Evolutionary conservation across 2,797 vertebrate species (phyloP).

Genomic region (Rhodeus uyekii): DNA sequence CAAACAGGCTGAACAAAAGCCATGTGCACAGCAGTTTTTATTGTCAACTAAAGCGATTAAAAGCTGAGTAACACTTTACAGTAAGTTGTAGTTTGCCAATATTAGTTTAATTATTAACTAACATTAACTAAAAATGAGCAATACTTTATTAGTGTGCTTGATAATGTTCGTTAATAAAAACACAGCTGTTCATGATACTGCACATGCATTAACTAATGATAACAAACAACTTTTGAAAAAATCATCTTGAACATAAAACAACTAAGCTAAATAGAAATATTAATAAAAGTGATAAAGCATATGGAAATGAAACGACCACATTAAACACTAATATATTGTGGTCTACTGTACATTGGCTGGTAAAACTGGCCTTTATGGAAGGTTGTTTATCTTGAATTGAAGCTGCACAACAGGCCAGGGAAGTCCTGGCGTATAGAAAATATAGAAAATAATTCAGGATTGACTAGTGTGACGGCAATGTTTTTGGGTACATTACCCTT

Average conservation of each 20-base stretch:
- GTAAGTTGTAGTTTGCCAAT: too few relatives aligned
- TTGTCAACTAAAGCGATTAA: not conserved
- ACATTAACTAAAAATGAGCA: too few relatives aligned
- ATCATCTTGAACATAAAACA: too few relatives aligned
- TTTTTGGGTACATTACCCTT: too few relatives aligned
- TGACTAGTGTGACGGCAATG: not conserved
- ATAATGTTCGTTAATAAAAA: not conserved
- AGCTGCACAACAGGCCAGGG: not conserved
- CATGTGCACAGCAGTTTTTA: not conserved
- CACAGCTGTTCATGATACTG: too few relatives aligned
- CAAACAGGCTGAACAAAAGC: not conserved
- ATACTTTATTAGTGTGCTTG: too few relatives aligned
- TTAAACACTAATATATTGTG: not conserved
- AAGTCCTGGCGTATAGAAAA: not conserved
- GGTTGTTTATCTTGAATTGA: not conserved
- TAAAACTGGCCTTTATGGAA: not conserved
- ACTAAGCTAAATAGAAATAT: not conserved
- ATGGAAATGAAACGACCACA: not conserved
- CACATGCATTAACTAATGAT: too few relatives aligned
- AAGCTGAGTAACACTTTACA: not conserved
- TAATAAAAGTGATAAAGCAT: not conserved
- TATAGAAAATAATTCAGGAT: not conserved
- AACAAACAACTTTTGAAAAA: not conserved
- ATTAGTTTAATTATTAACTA: too few relatives aligned
- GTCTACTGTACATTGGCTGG: not conserved